Percentiles rank a stretch among this genome's conserved stretches.
Evolutionary conservation across 2,888 invertebrate genomes (phyloP).

Genomic region (Cryptocephalus primarius): DNA sequence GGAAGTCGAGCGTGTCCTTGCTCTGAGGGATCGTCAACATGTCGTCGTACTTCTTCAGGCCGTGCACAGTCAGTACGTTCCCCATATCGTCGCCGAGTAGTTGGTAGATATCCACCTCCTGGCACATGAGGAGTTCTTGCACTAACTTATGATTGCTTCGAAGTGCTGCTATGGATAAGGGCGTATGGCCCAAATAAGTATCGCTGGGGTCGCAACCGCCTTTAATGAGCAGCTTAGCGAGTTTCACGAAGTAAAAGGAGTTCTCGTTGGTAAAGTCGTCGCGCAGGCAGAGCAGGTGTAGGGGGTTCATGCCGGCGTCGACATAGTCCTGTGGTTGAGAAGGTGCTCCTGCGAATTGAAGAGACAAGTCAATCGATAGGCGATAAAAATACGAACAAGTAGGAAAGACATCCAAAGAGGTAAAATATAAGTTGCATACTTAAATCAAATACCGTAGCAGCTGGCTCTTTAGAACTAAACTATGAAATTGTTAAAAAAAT

Average conservation of each 20-base stretch:
- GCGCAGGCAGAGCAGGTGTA: conserved; percentile 31
- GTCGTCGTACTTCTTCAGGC: conserved; percentile 25
- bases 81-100: conserved; percentile 27
- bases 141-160: conserved; percentile 26
- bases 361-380: too few species aligned
- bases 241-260: conserved; percentile 14
- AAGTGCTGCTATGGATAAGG: conserved; percentile 30
- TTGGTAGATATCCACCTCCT: conserved; percentile 24
- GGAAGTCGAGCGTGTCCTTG: conserved; percentile 18
- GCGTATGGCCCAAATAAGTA: conserved; percentile 30
- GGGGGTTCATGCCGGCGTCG: conserved; percentile 28
- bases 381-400: too few species aligned
- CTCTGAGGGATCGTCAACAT: conserved; percentile 17
- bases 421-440: too few species aligned
- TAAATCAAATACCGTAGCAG: too few species aligned
- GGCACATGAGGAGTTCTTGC: conserved; percentile 18
- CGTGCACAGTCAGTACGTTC: conserved; percentile 26
- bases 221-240: conserved; percentile 18
- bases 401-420: too few species aligned
- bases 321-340: conserved; percentile 2
- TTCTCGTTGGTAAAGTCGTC: conserved; percentile 25
- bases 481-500: too few species aligned
- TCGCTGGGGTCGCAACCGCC: conserved; percentile 15
- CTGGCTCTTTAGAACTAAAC: too few species aligned
- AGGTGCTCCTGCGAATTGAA: conserved; percentile 3